Base-by-base conservation (phyloP, 2,113 vertebrate species). In the Rhynchopsitta pachyrhyncha region DNA sequence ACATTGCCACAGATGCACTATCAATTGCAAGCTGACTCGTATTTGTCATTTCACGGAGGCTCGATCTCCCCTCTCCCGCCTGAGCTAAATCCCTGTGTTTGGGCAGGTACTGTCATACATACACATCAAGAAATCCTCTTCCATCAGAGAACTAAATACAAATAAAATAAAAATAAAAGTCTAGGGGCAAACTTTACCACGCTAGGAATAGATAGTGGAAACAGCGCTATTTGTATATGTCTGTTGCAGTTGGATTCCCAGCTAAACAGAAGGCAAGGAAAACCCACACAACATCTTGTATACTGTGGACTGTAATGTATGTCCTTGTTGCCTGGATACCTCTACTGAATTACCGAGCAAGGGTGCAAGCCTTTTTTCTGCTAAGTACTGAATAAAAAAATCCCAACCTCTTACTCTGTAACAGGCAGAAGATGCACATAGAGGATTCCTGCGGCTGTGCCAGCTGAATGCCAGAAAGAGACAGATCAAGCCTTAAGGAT, bases 271-370 rank as follows among this genome's bases (percentile, higher is more conserved):
- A 90, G 53, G 25, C 44, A 89, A 86, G 79, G 70, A 85, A 90
- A 93, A 97, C 85, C 73, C 88, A 87, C 42, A 14, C 52, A 59
- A 77, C 70, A 77, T 50, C 88, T 55, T 53, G 31, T 81, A 91
- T 85, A 90, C 25, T 47, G 50, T 68, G 92, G 82, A 52, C 86
- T 87, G 41, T 53, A 95, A 95, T 46, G 67, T 93, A 91, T 70
- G 70, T 88, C 86, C 77, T 79, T 57, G 88, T 92, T 94, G 93
- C 92, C 77, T 94, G 62, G 95, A 94, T 93, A 97, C 86, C 86
- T 74, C 92, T 39, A 82, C 86, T 89, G 83, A 97, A 91, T 93
- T 92, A 94, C 64, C 0, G 7, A 78, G 79, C 46, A 71, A 89
- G 63, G 71, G 67, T 97, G 67, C 1, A 2, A 92, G 71, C 29